Conservation (phyloP, 1,140 invertebrate species). For the Mizuhopecten yessoensis region DNA sequence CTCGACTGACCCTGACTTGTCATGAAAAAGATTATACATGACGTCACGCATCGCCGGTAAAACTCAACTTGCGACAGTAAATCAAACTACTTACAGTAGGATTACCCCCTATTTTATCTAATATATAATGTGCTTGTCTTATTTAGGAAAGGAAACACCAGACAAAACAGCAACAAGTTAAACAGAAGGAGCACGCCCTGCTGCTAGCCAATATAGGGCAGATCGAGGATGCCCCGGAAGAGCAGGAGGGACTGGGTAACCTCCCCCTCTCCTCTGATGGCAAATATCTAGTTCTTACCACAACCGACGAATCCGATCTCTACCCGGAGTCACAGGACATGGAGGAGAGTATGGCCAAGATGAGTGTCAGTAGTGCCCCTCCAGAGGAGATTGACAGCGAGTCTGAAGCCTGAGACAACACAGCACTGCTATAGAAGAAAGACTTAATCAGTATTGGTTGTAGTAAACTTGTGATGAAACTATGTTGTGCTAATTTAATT, state of each 20-base stretch:
- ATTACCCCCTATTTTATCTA: too few relatives aligned
- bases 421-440: background rate
- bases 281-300: conserved; percentile 76
- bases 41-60: too few relatives aligned
- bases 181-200: conserved; percentile 65
- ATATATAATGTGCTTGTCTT: too few relatives aligned
- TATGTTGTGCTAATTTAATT: conserved; percentile 30
- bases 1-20: too few relatives aligned
- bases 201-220: conserved; percentile 73
- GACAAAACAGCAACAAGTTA: conserved; percentile 65
- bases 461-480: background rate
- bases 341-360: background rate
- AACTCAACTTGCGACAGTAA: too few relatives aligned
- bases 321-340: conserved; percentile 55
- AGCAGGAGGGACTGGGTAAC: conserved; percentile 57
- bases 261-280: conserved; percentile 76
- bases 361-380: background rate
- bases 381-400: background rate
- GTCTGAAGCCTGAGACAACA: background rate
- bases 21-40: too few relatives aligned
- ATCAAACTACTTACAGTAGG: too few relatives aligned
- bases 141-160: conserved; percentile 69
- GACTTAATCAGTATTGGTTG: conserved; percentile 38
- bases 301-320: conserved; percentile 63
- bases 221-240: conserved; percentile 72